These are phyloP conservation scores for Agrotis ipsilon DNA, from an alignment of 2,888 invertebrate species.

Conservation along the genomic window DNA sequence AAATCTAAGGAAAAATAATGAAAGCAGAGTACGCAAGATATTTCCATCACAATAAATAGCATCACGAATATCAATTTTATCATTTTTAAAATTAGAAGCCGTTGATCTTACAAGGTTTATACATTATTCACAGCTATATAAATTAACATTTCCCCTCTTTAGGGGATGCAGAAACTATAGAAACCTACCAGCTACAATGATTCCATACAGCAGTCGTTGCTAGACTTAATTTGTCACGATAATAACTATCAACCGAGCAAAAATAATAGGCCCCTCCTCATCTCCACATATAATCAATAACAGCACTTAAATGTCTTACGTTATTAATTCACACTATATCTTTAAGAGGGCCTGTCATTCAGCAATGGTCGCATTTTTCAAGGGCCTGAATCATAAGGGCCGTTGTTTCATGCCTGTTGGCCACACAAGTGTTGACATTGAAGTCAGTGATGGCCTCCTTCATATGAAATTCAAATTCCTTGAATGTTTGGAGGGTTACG, in stretches of 20 bases:
- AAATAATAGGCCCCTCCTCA: background rate
- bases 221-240: background rate
- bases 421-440: conserved; percentile 67
- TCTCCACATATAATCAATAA: conserved; percentile 5
- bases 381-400: conserved; percentile 65
- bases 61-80: background rate
- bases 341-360: conserved; percentile 52
- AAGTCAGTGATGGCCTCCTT: conserved; percentile 57
- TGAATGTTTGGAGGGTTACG: conserved; percentile 46
- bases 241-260: background rate
- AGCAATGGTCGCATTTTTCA: conserved; percentile 66
- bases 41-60: background rate
- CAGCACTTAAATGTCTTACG: conserved; percentile 23
- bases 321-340: conserved; percentile 35
- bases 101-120: too few species aligned
- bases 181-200: background rate
- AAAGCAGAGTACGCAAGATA: too few species aligned
- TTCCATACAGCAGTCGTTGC: background rate
- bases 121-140: too few species aligned
- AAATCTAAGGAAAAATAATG: too few species aligned
- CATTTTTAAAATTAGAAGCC: background rate
- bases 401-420: conserved; percentile 68
- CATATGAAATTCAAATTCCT: conserved; percentile 72
- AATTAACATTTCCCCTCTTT: too few species aligned
- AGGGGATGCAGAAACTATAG: background rate